phyloP scores from a whole-genome alignment of 2,797 vertebrate genomes.

The Fringilla coelebs region DNA sequence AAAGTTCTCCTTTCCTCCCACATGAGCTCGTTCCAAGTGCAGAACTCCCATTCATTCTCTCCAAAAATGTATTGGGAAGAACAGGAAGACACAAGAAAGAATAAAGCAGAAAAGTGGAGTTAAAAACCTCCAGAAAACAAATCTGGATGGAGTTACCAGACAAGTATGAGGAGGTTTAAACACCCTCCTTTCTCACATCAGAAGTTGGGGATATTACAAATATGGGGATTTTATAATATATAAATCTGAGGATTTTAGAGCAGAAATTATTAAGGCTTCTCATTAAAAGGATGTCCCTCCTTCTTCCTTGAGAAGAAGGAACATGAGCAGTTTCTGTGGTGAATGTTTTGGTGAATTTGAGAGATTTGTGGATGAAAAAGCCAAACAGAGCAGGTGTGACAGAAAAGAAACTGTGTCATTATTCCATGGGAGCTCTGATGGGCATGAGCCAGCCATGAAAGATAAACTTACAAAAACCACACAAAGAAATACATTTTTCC shows the following conservation, averaged over 20 bases:
- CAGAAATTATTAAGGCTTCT: background rate
- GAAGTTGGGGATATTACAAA: background rate
- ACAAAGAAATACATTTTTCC: background rate
- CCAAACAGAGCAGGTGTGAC: background rate
- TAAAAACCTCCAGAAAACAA: background rate
- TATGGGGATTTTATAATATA: background rate
- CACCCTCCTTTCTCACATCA: background rate
- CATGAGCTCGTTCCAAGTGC: background rate
- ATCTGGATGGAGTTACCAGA: background rate
- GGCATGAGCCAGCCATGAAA: background rate
- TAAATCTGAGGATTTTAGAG: background rate
- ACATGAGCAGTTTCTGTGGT: background rate
- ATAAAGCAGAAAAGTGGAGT: background rate
- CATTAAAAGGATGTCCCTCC: background rate
- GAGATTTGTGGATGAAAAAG: background rate
- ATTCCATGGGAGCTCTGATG: background rate
- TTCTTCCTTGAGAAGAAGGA: background rate
- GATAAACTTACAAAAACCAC: background rate
- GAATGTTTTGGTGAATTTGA: background rate
- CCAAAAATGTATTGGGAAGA: background rate
- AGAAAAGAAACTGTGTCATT: background rate
- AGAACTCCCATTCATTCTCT: background rate
- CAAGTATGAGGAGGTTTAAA: background rate
- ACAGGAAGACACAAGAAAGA: background rate
- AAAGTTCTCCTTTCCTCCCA: rapidly evolving